Evolutionary conservation across 1,140 invertebrate species (phyloP).

Genomic region (Pseudoatta argentina): DNA sequence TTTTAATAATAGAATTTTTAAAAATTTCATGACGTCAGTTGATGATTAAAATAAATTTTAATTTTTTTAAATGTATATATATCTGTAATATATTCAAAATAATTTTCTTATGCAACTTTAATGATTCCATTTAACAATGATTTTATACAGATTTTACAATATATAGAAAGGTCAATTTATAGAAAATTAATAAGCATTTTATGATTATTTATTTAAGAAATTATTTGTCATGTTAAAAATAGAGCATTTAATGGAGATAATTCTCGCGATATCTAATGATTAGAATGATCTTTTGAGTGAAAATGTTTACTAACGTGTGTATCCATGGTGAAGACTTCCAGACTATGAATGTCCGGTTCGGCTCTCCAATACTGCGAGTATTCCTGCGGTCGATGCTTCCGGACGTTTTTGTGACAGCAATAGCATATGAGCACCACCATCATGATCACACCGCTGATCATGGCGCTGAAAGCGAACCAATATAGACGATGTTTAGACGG

Average conservation of each 20-base stretch:
- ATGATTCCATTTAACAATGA: not conserved
- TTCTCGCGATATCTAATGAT: not conserved
- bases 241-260: not conserved
- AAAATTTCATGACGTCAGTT: no score
- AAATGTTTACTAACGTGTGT: constrained; percentile 82
- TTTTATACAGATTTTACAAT: not conserved
- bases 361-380: constrained; percentile 87
- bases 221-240: not conserved
- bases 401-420: constrained; percentile 89
- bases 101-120: not conserved
- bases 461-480: constrained; percentile 85
- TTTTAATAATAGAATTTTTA: no score
- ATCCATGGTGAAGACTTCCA: constrained; percentile 89
- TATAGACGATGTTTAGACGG: constrained; percentile 58
- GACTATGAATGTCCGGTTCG: constrained; percentile 87
- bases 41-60: no score
- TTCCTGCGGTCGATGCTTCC: constrained; percentile 87
- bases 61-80: no score
- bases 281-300: not conserved
- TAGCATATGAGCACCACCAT: constrained; percentile 89
- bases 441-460: constrained; percentile 89
- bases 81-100: no score
- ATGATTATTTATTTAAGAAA: not conserved
- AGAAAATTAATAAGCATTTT: not conserved
- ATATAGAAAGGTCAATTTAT: not conserved